Evolutionary conservation across 2,113 vertebrate species (phyloP), one percentile per base, ranked within the genome.

Genomic region (Panthera leo): DNA sequence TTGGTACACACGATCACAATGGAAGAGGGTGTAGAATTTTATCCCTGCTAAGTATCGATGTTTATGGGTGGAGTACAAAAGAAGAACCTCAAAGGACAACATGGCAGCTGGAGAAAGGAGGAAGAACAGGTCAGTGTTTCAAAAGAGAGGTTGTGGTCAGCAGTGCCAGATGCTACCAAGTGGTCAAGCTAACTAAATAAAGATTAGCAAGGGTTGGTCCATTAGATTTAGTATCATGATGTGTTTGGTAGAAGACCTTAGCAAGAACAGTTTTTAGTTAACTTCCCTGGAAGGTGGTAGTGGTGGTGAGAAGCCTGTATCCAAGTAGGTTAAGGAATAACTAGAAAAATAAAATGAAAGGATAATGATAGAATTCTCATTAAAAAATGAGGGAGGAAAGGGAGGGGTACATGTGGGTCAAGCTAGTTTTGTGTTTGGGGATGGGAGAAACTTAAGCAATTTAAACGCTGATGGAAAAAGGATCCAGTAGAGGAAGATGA

Each of bases 221-320:
- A 2, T 55, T 58, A 58, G 51, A 67, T 68, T 68, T 42, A 76
- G 15, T 58, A 63, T 45, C 67, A 83, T 90, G 29, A 4, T 29
- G 65, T 61, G 10, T 90, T 75, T 90, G 53, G 58, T 80, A 36
- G 82, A 85, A 67, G 51, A 89, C 27, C 19, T 92, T 67, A 92
- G 89, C 45, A 92, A 76, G 27, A 95, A 85, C 55, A 67, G 16
- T 86, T 89, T 85, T 82, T 76, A 94, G 42, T 84, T 67, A 55
- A 84, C 7, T 96, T 94, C 36, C 83, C 25, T 1, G 18, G 8
- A 34, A 51, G 42, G 6, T 19, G 12, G 7, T 36, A 21, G 23
- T 7, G 5, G 2, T 21, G 16, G 25, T 51, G 18, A 92, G 16
- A 80, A 65, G 39, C 48, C 61, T 63, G 19, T 45, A 67, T 78